Conservation (phyloP, 2,797 vertebrate species). For the Cryptoprocta ferox region DNA sequence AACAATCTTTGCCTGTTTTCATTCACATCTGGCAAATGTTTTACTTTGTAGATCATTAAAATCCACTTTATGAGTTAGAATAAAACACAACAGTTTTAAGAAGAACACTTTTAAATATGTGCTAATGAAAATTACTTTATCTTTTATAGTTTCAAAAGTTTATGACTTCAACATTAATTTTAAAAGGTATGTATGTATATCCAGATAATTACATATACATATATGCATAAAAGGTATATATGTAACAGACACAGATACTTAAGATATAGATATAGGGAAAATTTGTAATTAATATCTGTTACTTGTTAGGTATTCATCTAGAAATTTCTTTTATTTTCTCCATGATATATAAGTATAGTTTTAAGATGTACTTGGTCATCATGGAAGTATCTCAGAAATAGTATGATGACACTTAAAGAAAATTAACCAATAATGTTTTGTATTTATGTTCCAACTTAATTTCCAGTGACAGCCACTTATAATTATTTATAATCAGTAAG, state of each 20-base stretch:
- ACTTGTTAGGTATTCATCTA: neutral
- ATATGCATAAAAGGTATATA: neutral
- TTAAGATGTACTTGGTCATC: neutral
- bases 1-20: neutral
- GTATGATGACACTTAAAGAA: neutral
- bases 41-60: neutral
- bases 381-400: neutral
- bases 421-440: neutral
- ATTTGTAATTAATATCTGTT: neutral
- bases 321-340: neutral
- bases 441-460: neutral
- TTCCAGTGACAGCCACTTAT: neutral
- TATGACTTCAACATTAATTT: neutral
- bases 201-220: too few relatives aligned
- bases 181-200: neutral
- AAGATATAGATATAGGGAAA: neutral
- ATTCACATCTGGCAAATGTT: neutral
- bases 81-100: neutral
- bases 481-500: neutral
- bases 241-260: neutral
- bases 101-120: neutral
- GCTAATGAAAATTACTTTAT: neutral
- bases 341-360: neutral
- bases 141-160: neutral
- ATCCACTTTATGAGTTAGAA: neutral